These are phyloP conservation scores for Bedellia somnulentella DNA, from an alignment of 2,888 invertebrate genomes.

Conservation along the genomic window DNA sequence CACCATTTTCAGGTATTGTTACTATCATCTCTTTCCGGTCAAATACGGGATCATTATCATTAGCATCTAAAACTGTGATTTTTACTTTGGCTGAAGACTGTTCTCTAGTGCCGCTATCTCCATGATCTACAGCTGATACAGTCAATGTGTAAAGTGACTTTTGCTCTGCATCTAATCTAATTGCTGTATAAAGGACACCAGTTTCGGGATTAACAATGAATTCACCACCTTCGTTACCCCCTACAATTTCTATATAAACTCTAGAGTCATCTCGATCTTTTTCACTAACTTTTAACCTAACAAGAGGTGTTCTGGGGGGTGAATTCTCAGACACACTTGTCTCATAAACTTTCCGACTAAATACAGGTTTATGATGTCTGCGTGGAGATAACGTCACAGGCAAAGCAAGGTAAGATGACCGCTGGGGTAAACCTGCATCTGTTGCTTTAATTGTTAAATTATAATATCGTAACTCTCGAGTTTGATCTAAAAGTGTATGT, in stretches of 20 bases:
- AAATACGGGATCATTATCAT: conserved; percentile 93
- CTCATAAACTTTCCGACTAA: conserved; percentile 84
- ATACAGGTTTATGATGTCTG: conserved; percentile 86
- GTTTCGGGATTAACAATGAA: conserved; percentile 86
- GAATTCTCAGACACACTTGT: conserved; percentile 86
- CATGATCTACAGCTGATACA: conserved; percentile 87
- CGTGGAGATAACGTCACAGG: conserved; percentile 79
- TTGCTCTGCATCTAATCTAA: conserved; percentile 80
- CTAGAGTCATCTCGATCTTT: conserved; percentile 77
- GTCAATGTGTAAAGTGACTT: conserved; percentile 84
- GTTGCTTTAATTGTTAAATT: conserved; percentile 84
- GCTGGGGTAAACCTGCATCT: conserved; percentile 80
- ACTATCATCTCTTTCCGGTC: conserved; percentile 71
- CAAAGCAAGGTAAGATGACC: conserved; percentile 77
- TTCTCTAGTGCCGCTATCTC: conserved; percentile 78
- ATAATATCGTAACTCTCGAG: conserved; percentile 77
- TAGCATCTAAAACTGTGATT: conserved; percentile 85
- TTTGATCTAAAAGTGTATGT: conserved; percentile 75
- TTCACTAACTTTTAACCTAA: conserved; percentile 84
- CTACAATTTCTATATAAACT: conserved; percentile 85
- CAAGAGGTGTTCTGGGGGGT: conserved; percentile 85
- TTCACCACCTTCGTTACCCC: conserved; percentile 88
- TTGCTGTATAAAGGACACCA: conserved; percentile 86
- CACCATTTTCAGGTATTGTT: conserved; percentile 83
- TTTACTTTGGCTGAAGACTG: conserved; percentile 91